Evolutionary conservation across 1,140 invertebrate species (phyloP).

Genomic region (Bombus superbus): DNA sequence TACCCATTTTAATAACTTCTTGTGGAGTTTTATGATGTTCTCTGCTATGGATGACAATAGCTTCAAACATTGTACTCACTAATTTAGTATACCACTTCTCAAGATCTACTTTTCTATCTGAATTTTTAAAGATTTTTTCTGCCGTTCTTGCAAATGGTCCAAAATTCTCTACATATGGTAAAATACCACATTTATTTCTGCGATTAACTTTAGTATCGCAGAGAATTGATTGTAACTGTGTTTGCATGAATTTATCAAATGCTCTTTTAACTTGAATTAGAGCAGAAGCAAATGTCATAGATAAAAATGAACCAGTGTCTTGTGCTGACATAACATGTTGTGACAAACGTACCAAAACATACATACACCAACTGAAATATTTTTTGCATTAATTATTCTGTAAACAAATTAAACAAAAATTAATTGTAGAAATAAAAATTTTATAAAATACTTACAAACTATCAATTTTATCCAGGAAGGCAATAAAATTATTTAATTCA

Average conservation of each 20-base stretch:
- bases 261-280: constrained; percentile 97
- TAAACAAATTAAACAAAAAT: not conserved
- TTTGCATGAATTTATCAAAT: constrained; percentile 96
- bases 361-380: constrained; percentile 93
- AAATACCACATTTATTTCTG: constrained; percentile 94
- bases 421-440: not conserved
- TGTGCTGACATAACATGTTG: constrained; percentile 95
- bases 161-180: constrained; percentile 96
- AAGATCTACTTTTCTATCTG: constrained; percentile 95
- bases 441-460: constrained; percentile 88
- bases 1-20: constrained; percentile 97
- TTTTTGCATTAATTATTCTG: not conserved
- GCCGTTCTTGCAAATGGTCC: constrained; percentile 93
- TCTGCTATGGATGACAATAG: constrained; percentile 89
- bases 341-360: constrained; percentile 93
- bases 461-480: constrained; percentile 93
- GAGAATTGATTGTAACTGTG: constrained; percentile 92
- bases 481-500: constrained; percentile 93
- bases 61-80: constrained; percentile 93
- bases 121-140: constrained; percentile 93
- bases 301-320: constrained; percentile 95
- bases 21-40: constrained; percentile 97
- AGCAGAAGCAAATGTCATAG: constrained; percentile 93
- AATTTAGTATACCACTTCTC: constrained; percentile 97
- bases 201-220: constrained; percentile 89